Evolutionary conservation across 2,888 invertebrate genomes (phyloP), one percentile per base, ranked within the genome.

Genomic region (Gryllus longicercus): DNA sequence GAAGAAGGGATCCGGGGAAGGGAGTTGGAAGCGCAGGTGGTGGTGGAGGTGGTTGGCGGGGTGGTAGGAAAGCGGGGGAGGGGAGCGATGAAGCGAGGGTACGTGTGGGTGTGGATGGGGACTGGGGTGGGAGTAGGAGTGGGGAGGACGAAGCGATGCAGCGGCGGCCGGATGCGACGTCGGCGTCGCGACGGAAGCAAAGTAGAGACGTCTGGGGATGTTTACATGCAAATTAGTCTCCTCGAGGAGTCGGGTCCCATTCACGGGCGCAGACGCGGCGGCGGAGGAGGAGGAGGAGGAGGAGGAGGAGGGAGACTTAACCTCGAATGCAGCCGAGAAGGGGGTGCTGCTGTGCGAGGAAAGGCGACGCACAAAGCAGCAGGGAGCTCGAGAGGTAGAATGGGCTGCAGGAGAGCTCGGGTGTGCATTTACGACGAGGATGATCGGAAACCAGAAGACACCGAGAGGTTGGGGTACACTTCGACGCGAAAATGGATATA

Each of bases 141-240:
- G 63, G 8, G 63, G 14, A 18, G 63, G 11, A 4, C 63, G 63
- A 63, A 14, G n/a, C 63, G 14, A 63, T 16, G 63, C 63, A n/a
- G 63, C 11, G n/a, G 63, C 63, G 63, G 38, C 63, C 16, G 63
- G 63, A 18, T 5, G 63, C 63, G 14, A 11, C 63, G 63, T n/a
- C 63, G n/a, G 63, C 63, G 63, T 14, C n/a, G n/a, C 63, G 63
- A 14, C 63, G n/a, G 63, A 14, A 63, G 63, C 63, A 63, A 63
- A 63, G 63, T 63, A 63, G 63, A 18, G 63, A 63, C 63, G 63
- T 63, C 63, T 63, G 63, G 63, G 63, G 63, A 63, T 63, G 63
- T 63, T 63, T 63, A 63, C 63, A 63, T 63, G 63, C 63, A 63
- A 63, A 63, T 63, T 63, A 63, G 63, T 63, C 63, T 63, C 63